phyloP scores from a whole-genome alignment of 2,113 vertebrate species.

The Pelusios castaneus region DNA sequence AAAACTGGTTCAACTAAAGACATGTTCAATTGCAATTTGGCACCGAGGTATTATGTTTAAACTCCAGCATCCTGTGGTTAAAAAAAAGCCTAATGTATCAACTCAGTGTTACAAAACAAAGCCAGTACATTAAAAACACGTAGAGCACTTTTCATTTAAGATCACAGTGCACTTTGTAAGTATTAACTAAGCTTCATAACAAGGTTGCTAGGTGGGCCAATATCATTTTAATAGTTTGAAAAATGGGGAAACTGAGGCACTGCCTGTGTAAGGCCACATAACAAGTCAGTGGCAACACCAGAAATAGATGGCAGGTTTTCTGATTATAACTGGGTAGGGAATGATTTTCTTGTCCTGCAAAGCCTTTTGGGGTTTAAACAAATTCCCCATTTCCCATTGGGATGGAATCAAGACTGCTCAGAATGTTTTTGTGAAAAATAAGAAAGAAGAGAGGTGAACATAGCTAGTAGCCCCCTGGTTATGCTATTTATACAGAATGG shows the following conservation, averaged over 20 bases:
- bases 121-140: background rate
- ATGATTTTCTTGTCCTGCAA: too few species aligned
- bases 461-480: too few species aligned
- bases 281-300: background rate
- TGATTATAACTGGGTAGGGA: too few species aligned
- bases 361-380: too few species aligned
- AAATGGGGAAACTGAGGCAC: background rate
- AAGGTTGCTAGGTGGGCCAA: background rate
- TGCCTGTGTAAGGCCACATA: background rate
- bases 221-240: background rate
- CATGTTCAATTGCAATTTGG: background rate
- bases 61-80: background rate
- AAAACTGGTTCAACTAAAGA: conserved; percentile 2
- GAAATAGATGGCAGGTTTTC: background rate
- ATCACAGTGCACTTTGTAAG: background rate
- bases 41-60: background rate
- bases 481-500: too few species aligned
- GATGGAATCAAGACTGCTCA: too few species aligned
- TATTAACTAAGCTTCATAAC: background rate
- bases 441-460: too few species aligned
- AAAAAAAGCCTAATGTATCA: background rate
- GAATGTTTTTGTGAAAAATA: too few species aligned
- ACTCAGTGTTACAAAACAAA: background rate
- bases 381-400: too few species aligned
- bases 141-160: background rate